A percentile compares a stretch with the other conserved stretches of the same genome.
phyloP scores from a whole-genome alignment of 2,113 vertebrate species.

The Scomber japonicus region DNA sequence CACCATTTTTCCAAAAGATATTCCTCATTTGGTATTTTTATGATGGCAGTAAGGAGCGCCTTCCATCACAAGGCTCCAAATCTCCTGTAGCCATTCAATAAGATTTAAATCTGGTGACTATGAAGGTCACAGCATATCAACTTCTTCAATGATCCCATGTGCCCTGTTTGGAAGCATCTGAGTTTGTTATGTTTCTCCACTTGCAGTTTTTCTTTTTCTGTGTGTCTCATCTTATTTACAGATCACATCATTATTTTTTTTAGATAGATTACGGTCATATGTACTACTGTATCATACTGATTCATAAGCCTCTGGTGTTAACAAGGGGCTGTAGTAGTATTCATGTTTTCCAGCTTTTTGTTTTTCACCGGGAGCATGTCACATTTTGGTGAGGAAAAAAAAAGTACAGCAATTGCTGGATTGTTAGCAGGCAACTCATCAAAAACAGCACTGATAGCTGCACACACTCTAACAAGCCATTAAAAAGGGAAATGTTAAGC shows the following conservation, averaged over 20 bases:
- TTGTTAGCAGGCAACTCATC: constrained; percentile 44
- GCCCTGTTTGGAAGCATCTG: neutral
- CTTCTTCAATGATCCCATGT: no score
- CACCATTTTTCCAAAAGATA: neutral
- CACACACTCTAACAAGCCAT: constrained; percentile 60
- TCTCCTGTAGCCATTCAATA: neutral
- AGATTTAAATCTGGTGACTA: neutral
- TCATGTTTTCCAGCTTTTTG: constrained; percentile 23
- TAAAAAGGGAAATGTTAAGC: constrained; percentile 46
- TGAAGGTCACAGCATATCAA: neutral
- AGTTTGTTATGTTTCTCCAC: neutral
- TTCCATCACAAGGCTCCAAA: neutral
- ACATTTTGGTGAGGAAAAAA: constrained; percentile 32
- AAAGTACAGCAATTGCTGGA: constrained; percentile 34
- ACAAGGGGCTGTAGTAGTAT: neutral
- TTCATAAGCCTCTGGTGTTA: constrained; percentile 3
- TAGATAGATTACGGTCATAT: neutral
- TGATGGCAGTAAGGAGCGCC: neutral
- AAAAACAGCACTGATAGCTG: constrained; percentile 17
- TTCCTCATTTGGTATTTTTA: neutral
- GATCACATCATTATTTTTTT: neutral
- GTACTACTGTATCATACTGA: neutral
- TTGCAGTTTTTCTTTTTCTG: neutral
- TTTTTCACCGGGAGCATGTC: constrained; percentile 32
- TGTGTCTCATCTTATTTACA: neutral